Evolutionary conservation across 2,113 vertebrate species (phyloP).

Genomic region (Microcebus ravelobensis): DNA sequence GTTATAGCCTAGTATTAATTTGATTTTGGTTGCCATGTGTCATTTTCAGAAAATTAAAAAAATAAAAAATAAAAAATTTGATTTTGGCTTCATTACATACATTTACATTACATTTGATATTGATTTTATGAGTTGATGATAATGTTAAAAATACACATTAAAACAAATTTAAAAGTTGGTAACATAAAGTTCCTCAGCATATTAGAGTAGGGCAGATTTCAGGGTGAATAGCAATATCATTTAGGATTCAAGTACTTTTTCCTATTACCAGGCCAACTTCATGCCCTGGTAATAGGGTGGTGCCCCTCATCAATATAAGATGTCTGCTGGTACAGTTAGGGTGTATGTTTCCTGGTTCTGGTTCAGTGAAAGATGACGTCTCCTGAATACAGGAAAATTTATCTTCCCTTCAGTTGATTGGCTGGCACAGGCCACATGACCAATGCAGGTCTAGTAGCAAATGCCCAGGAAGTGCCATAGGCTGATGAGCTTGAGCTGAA

Average conservation of each 20-base stretch:
- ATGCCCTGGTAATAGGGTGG: neutral
- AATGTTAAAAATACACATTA: neutral
- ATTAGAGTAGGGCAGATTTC: neutral
- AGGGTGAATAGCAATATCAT: neutral
- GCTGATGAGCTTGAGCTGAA: neutral
- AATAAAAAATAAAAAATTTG: too few relatives aligned
- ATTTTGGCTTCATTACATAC: neutral
- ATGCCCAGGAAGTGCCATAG: neutral
- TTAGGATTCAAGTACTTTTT: neutral
- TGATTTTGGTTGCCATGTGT: too few relatives aligned
- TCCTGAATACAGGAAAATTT: neutral
- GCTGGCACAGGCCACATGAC: neutral
- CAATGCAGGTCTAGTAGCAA: neutral
- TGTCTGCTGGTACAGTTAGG: neutral
- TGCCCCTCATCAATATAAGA: neutral
- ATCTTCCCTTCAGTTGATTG: neutral
- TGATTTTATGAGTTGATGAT: neutral
- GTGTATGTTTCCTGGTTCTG: neutral
- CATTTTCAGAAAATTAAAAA: too few relatives aligned
- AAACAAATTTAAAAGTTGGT: neutral
- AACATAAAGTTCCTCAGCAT: neutral
- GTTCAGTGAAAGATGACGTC: neutral
- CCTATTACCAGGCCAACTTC: neutral
- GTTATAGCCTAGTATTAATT: neutral
- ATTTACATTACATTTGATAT: conserved; percentile 13